phyloP scores from a whole-genome alignment of 2,888 invertebrate genomes.

The Bembecia ichneumoniformis region DNA sequence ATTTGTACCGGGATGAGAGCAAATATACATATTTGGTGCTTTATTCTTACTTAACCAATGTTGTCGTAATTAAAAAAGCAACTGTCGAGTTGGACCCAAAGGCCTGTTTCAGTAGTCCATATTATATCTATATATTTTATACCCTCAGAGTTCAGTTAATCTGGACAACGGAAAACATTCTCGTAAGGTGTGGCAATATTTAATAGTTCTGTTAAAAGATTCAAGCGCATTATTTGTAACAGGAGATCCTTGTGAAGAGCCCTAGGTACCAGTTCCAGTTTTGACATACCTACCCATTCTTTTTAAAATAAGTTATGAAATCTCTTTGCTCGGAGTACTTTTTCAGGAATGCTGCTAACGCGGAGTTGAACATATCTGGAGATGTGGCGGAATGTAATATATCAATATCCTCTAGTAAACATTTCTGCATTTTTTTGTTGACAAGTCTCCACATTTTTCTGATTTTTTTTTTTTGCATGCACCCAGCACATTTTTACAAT shows the following conservation, averaged over 20 bases:
- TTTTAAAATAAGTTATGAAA: not conserved
- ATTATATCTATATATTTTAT: too few species aligned
- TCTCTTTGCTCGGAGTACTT: not conserved
- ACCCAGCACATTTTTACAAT: not conserved
- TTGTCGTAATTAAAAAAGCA: too few species aligned
- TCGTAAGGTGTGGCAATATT: not conserved
- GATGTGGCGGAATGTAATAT: not conserved
- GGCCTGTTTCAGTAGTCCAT: too few species aligned
- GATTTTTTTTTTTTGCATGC: not conserved
- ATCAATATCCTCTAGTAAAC: not conserved
- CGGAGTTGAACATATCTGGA: not conserved
- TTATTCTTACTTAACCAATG: too few species aligned
- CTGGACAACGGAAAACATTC: not conserved
- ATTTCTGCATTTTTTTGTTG: not conserved
- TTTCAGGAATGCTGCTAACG: not conserved
- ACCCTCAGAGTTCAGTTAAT: not conserved
- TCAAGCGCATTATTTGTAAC: not conserved
- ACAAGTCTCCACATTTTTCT: not conserved
- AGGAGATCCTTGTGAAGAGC: not conserved
- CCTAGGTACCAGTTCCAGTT: not conserved
- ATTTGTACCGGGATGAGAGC: too few species aligned
- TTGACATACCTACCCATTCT: not conserved
- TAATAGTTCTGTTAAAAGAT: not conserved
- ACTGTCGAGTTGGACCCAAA: too few species aligned
- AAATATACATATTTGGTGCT: too few species aligned